Conservation (phyloP, 1,140 invertebrate species). For the Trichogramma pretiosum region DNA sequence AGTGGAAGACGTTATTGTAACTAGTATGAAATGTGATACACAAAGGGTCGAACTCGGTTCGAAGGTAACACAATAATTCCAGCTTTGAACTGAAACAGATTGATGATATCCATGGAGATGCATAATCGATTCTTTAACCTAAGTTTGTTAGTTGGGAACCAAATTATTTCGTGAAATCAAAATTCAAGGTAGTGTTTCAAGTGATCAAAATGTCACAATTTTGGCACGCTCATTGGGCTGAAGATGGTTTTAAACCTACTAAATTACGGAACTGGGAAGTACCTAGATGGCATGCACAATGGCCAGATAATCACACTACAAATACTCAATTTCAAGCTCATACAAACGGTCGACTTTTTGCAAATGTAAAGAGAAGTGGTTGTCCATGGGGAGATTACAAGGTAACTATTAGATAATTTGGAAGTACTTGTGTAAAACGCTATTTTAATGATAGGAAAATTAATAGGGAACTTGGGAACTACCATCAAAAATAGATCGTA, state of each 20-base stretch:
- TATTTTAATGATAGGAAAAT: neutral
- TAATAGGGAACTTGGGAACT: conserved; percentile 29
- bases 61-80: conserved; percentile 54
- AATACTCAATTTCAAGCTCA: conserved; percentile 26
- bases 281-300: conserved; percentile 29
- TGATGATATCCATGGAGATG: conserved; percentile 17
- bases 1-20: conserved; percentile 59
- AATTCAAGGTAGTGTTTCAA: too few species aligned
- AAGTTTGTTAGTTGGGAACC: neutral
- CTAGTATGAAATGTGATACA: conserved; percentile 57
- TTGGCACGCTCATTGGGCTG: conserved; percentile 31
- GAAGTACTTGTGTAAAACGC: conserved; percentile 1
- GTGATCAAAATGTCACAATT: conserved; percentile 28
- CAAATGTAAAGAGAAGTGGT: conserved; percentile 13
- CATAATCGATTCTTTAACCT: conserved; percentile 5
- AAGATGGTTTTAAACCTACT: conserved; percentile 25
- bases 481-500: conserved; percentile 26
- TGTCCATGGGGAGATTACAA: conserved; percentile 24
- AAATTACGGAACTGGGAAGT: conserved; percentile 33
- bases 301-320: conserved; percentile 26
- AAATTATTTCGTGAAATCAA: too few species aligned
- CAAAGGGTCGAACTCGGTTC: conserved; percentile 64
- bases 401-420: conserved; percentile 19
- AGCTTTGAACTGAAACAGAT: conserved; percentile 47
- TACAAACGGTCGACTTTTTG: conserved; percentile 24